Base-by-base conservation (phyloP, 2,113 vertebrate species). In the Tupaia chinensis region DNA sequence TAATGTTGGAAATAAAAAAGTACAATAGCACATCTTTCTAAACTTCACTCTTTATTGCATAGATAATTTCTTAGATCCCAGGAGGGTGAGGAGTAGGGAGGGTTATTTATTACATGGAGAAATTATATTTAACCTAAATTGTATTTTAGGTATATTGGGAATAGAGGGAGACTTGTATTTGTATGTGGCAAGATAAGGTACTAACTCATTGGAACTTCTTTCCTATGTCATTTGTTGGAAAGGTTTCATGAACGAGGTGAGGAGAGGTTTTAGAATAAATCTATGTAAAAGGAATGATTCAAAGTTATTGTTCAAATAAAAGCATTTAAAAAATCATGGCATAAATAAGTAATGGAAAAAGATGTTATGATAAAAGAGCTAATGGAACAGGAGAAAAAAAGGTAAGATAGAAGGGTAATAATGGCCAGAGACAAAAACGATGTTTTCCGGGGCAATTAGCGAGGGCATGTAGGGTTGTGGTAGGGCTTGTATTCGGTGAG, bases 211-310 rank as follows among this genome's bases (percentile, higher is more conserved):
- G 53, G 4, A 78, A 68, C 29, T 72, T 76, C 53, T 60, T 83
- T 56, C 16, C 58, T 54, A 44, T n/a, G 91, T 78, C 83, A 94
- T 72, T 66, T 25, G 25, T 29, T 84, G 3, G 12, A 83, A 95
- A 54, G 25, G 94, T 11, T 70, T 65, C 72, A 78, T 60, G 16
- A 92, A 73, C 44, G 60, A 89, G 25, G 23, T 60, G 16, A 79
- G 17, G 29, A 89, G 63, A 87, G 34, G 78, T 86, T 90, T 92
- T 56, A 69, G 5, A 87, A 80, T 69, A 34, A 89, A 7, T 61
- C 9, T 54, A 23, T 56, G 87, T 66, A 95, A 93, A 96, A 61
- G 0, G 76, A 82, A 80, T 53, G 70, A 86, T 82, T 91, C 54
- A 72, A 94, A 78, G 29, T 86, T 56, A 87, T 80, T 68, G 81